Base-by-base conservation (phyloP, 2,888 invertebrate genomes). In the Neelides folsomi region DNA sequence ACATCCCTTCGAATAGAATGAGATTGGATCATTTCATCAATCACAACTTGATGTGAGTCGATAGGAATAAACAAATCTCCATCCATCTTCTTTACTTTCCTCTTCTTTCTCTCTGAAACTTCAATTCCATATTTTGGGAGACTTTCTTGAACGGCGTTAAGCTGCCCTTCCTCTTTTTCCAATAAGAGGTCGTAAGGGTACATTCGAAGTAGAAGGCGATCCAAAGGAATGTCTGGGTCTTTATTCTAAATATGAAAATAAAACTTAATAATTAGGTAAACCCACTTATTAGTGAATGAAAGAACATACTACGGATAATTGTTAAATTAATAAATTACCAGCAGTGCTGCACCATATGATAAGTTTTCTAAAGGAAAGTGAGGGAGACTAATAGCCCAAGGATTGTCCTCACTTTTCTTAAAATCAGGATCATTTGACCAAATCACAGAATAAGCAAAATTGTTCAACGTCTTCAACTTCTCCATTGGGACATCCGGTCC, bases 291-390 rank as follows among this genome's bases (percentile, higher is more conserved):
- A 12, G 12, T 3, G 19, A 19, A 20, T 27, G 6, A 8, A 34
- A 45, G 7, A 45, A 7, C n/a, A 41, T 12, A 16, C 5, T n/a
- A 41, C 16, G 13, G n/a, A 38, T 15, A 36, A 37, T 35, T 15
- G 8, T 19, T 49, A 38, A 47, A 13, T 53, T 45, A 16, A 34
- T 9, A 53, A 45, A 68, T 71, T 73, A 79, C 86, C 77, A 87
- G 66, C 56, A 88, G 77, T 56, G 73, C 70, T 3, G 81, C 82
- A 34, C 81, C 79, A 5, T 77, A 69, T 0, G 73, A 71, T 46
- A 93, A 70, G 71, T 82, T 87, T 66, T 90, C 88, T 1, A 90
- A 69, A 0, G 95, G 94, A 69, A 94, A 93, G 72, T 93, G 89
- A 0, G 92, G 92, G 52, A 95, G 71, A 51, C 81, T 82, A 51